Base-by-base conservation (phyloP, 2,888 invertebrate species). In the Gymnocheta viridis region DNA sequence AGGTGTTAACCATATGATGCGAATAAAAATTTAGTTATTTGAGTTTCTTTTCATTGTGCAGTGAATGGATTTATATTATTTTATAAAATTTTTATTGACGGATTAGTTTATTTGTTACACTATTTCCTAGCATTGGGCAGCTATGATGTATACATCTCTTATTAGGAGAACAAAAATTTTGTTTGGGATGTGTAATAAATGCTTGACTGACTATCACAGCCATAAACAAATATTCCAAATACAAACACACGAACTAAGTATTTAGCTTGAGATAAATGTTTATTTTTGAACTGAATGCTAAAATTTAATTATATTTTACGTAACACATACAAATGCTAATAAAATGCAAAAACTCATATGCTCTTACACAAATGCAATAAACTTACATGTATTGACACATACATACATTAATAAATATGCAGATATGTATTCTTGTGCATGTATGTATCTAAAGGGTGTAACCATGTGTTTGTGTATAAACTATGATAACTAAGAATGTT, bases 231-330 rank as follows among this genome's bases (percentile, higher is more conserved):
- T 67, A 78, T 62, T 58, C 47, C n/a, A 74, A 60, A 35, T 47
- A 6, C 10, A 67, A 32, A 67, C 12, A 47, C 32, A 77, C 74
- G 72, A 38, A 56, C 58, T 54, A 62, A 58, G 38, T 56, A 38
- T 67, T 27, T 78, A 19, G n/a, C 24, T 69, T 14, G 69, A 62
- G 69, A 74, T 69, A 81, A 84, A 84, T 84, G 77, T 73, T 78
- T 84, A 81, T 78, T 84, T 79, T 78, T 78, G 69, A 73, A 77
- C 72, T 32, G 24, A 81, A 49, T 84, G 67, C 62, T 78, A 77
- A 78, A 84, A 84, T 84, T 82, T 85, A 82, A 85, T 82, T 80
- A 82, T 69, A 85, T 82, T 74, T 82, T 85, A 72, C 82, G 79
- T 74, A 76, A 82, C 70, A 82, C 70, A 67, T 54, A 76, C 82